These are phyloP conservation scores for Bombyx mori DNA, from an alignment of 1,140 invertebrate genomes.

Conservation along the genomic window DNA sequence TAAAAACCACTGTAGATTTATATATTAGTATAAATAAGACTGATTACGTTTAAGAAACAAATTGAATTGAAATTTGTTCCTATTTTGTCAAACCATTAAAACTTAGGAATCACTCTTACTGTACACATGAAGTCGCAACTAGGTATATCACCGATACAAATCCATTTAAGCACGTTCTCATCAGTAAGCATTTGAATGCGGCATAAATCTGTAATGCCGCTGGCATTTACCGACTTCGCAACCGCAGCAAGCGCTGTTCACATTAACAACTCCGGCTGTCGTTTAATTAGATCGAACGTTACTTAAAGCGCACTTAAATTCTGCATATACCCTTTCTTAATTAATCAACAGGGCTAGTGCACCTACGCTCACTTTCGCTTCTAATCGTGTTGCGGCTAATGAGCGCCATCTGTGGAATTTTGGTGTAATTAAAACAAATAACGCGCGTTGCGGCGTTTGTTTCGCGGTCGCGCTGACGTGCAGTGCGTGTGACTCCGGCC, in stretches of 20 bases:
- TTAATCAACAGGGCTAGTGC: constrained; percentile 30
- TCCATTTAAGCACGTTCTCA: background rate
- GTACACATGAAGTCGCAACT: too few species aligned
- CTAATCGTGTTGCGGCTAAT: constrained; percentile 49
- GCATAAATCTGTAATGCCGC: constrained; percentile 2
- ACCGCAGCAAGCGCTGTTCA: constrained; percentile 3
- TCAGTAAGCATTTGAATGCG: background rate
- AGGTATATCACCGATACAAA: too few species aligned
- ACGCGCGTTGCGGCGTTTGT: too few species aligned
- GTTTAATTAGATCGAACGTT: constrained; percentile 27
- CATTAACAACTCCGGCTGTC: background rate
- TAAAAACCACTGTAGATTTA: too few species aligned
- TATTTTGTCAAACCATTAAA: too few species aligned
- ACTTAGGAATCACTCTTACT: too few species aligned
- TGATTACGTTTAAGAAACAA: too few species aligned
- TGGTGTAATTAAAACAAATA: constrained; percentile 38
- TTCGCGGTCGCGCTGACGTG: too few species aligned
- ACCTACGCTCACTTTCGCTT: constrained; percentile 40
- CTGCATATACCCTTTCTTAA: constrained; percentile 36
- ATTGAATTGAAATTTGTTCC: too few species aligned
- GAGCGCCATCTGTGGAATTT: constrained; percentile 47
- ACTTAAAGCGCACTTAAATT: constrained; percentile 17
- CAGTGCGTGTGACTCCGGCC: too few species aligned
- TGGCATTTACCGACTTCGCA: constrained; percentile 7
- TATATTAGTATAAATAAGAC: too few species aligned